phyloP scores from a whole-genome alignment of 2,113 vertebrate genomes.

The Ginglymostoma cirratum region DNA sequence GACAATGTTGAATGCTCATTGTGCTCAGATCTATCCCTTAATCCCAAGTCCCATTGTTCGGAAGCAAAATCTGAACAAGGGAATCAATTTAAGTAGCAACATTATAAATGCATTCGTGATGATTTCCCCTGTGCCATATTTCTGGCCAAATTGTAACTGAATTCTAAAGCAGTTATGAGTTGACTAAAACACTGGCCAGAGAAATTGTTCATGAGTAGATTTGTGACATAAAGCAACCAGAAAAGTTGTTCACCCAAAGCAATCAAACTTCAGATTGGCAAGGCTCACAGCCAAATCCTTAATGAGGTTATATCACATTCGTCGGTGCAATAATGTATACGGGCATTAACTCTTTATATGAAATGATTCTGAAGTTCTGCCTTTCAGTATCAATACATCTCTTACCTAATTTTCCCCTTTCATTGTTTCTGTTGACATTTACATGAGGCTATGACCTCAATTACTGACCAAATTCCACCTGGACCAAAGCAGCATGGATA shows the following conservation, averaged over 20 bases:
- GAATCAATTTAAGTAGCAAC: background rate
- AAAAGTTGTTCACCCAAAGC: background rate
- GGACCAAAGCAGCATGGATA: background rate
- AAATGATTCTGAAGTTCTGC: background rate
- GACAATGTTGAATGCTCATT: background rate
- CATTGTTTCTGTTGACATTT: background rate
- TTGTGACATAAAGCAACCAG: background rate
- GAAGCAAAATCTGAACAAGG: background rate
- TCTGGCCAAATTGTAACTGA: background rate
- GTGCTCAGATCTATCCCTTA: background rate
- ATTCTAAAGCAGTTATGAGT: background rate
- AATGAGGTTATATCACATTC: background rate
- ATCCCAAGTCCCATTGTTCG: background rate
- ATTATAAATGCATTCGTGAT: background rate
- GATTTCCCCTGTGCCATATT: background rate
- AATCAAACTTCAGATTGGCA: background rate
- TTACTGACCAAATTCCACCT: background rate
- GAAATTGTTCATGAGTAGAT: background rate
- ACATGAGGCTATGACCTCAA: background rate
- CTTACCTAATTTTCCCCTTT: background rate
- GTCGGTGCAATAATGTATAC: background rate
- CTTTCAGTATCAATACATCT: background rate
- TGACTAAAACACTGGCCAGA: background rate
- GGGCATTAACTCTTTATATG: background rate
- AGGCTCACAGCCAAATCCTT: background rate